Base-by-base conservation (phyloP, 1,140 invertebrate genomes). In the Heliconius hermathena region DNA sequence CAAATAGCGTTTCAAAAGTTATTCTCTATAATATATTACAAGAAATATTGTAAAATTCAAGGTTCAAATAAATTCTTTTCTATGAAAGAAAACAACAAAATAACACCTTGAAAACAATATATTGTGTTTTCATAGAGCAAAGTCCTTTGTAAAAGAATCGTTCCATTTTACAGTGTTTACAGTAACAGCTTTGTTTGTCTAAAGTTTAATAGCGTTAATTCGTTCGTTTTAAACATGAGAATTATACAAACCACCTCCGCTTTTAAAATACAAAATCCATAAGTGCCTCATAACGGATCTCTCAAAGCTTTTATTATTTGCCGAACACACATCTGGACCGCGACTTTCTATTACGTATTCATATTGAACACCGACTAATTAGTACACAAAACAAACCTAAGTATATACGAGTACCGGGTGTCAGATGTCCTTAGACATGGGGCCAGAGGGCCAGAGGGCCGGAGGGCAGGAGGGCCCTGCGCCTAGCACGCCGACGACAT, bases 281-380 rank as follows among this genome's bases (percentile, higher is more conserved):
- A 87, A 83, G 81, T 82, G 66, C 81, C 85, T 84, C 87, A 85
- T 92, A 93, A 94, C 89, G 89, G 90, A 85, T 84, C 86, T 87
- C 85, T 84, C 81, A 89, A 91, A 91, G 88, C 85, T 87, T 88
- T 88, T 88, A 89, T 88, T 94, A 88, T 94, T 93, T 94, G 89
- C 90, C 85, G 85, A 92, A 88, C 90, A 93, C 86, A 92, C 90
- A 94, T 92, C 87, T 93, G 90, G 87, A 90, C 86, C 85, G 84
- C 87, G 86, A 89, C 90, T 91, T 93, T 92, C 92, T 92, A 93
- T 93, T 92, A 91, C 85, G 89, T 93, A 94, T 93, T 91, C 91
- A 89, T 92, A 92, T 89, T 91, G 89, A 86, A 89, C 92, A 90
- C 90, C 89, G 88, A 93, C 93, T 94, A 94, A 94, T 94, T 94